Evolutionary conservation across 2,888 invertebrate species (phyloP).

Genomic region (Glyphotaelius pellucidus): DNA sequence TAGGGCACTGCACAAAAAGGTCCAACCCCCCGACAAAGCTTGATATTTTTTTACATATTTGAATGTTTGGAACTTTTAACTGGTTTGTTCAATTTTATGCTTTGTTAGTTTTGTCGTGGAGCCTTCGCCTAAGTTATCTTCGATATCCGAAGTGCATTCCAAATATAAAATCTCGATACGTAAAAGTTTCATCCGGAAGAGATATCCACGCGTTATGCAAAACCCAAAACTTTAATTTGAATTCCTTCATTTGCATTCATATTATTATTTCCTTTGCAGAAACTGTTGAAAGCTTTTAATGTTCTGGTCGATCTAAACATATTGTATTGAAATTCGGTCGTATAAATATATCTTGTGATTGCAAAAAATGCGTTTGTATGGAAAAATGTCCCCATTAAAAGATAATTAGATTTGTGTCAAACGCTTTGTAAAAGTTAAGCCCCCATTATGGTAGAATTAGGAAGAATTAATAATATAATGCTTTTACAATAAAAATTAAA

Average conservation of each 20-base stretch:
- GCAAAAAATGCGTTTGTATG: neutral
- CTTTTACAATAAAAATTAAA: too few relatives aligned
- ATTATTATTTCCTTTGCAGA: neutral
- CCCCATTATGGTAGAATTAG: too few relatives aligned
- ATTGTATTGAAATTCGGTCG: neutral
- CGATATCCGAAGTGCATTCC: slow-evolving; percentile 47
- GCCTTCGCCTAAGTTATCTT: slow-evolving; percentile 5
- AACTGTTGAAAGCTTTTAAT: neutral
- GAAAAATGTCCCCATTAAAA: neutral
- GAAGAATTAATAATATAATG: too few relatives aligned
- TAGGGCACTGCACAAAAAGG: neutral
- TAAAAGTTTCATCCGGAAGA: slow-evolving; percentile 23
- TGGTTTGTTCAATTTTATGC: neutral
- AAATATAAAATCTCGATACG: slow-evolving; percentile 35
- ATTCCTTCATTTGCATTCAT: neutral
- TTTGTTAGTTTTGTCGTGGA: neutral
- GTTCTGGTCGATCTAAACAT: neutral
- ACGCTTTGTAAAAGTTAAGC: too few relatives aligned
- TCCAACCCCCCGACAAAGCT: too few relatives aligned
- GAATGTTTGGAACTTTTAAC: neutral
- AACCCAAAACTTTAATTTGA: neutral
- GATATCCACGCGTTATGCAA: neutral
- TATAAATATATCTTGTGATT: neutral
- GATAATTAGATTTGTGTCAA: too few relatives aligned
- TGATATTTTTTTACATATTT: neutral